Conservation (phyloP, 35 echinoderm and acorn worm species). For the Apostichopus californicus region DNA sequence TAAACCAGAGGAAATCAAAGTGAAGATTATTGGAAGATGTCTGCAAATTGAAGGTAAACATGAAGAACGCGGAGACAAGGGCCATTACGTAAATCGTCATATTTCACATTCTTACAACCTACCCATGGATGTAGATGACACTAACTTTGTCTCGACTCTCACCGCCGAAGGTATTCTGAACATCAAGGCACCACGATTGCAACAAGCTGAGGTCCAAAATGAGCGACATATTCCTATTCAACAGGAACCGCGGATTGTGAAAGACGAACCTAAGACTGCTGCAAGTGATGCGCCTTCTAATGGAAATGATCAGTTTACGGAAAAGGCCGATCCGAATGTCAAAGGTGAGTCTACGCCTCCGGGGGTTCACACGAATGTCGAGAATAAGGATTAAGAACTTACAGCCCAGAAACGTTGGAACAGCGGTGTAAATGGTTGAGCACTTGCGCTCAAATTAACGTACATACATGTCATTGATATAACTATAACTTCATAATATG, state of each 20-base stretch:
- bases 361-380: background rate
- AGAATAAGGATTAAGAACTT: background rate
- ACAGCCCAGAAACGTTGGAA: background rate
- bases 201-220: background rate
- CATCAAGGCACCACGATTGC: slow-evolving; percentile 23
- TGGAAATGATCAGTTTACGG: background rate
- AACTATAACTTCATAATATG: no score
- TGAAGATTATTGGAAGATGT: slow-evolving; percentile 15
- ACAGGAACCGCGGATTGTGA: background rate
- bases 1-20: slow-evolving; percentile 37
- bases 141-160: slow-evolving; percentile 13
- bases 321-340: background rate
- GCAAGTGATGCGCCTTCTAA: background rate
- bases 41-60: slow-evolving; percentile 44
- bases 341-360: background rate
- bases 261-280: no score
- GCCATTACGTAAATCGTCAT: slow-evolving; percentile 14
- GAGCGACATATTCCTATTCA: slow-evolving; percentile 33
- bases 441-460: no score
- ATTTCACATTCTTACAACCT: slow-evolving; percentile 38
- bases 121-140: slow-evolving; percentile 33
- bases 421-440: no score
- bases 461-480: no score
- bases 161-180: slow-evolving; percentile 48
- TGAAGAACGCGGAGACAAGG: slow-evolving; percentile 2